Evolutionary conservation across 2,113 vertebrate genomes (phyloP).

Genomic region (Myiozetetes cayanensis): DNA sequence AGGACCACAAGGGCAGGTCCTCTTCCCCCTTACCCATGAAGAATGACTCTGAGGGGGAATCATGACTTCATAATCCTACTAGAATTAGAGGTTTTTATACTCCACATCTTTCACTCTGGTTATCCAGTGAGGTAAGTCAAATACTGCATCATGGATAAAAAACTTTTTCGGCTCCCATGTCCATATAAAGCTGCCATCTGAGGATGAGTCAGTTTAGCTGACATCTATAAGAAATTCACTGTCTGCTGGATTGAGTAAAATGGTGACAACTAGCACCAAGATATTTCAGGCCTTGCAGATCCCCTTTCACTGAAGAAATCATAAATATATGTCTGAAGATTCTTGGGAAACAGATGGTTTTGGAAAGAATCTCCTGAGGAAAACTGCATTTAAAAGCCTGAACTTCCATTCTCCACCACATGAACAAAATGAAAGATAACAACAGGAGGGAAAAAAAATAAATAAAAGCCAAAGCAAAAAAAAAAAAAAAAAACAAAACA

Average conservation of each 20-base stretch:
- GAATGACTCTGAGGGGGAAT: background rate
- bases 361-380: background rate
- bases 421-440: background rate
- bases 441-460: background rate
- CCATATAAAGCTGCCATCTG: background rate
- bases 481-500: too few species aligned
- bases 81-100: background rate
- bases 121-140: background rate
- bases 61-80: background rate
- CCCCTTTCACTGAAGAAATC: background rate
- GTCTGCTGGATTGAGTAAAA: background rate
- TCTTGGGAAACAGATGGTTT: background rate
- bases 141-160: background rate
- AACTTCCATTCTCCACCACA: background rate
- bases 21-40: background rate
- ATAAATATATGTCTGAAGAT: background rate
- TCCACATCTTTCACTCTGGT: background rate
- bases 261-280: background rate
- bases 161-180: background rate
- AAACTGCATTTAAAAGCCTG: background rate
- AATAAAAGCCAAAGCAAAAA: background rate
- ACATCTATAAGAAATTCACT: background rate
- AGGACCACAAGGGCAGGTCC: background rate
- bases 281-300: background rate
- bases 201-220: background rate